Evolutionary conservation across 2,113 vertebrate species (phyloP), one percentile per base, ranked within the genome.

Genomic region (Lichenostomus cassidix): DNA sequence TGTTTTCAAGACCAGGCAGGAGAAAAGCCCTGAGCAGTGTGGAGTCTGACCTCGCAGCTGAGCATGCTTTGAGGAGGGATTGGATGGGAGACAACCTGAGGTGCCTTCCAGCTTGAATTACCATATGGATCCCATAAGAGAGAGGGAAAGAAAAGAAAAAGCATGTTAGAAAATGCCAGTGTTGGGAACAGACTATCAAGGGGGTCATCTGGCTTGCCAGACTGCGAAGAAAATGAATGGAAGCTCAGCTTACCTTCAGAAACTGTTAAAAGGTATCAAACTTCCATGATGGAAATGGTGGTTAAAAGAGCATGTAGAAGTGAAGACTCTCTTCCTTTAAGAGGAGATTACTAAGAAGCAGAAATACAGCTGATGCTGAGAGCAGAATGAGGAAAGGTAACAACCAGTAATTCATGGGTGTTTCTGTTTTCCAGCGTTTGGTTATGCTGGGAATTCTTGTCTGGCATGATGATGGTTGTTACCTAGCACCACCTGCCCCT

Each of bases 391-490:
- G 42, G 39, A 63, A 69, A 24, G 37, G 29, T 49, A 68, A 8
- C 9, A 39, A 12, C 10, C 0, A 5, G 46, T 19, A 10, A 2
- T 12, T 27, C 11, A 2, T 4, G 3, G 12, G 11, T 7, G 0
- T 80, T 90, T 58, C n/a, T 25, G 62, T 6, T 12, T 70, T 70
- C 14, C 21, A 37, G 1, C 15, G 0, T 52, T 39, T 49, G 75
- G 11, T 79, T 58, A 41, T 7, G 1, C 11, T 33, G 56, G 46
- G 42, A 64, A 9, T 85, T 78, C 50, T 62, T 11, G 13, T 41
- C 70, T 76, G 53, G 8, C 3, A 1, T 7, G 33, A 4, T 55
- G 29, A 5, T 60, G 41, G 18, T 78, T 67, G 64, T 75, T 65
- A 59, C 39, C 16, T 25, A 15, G 20, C 29, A 55, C 22, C 3